These are phyloP conservation scores for Telmatherina bonti DNA, from an alignment of 2,797 vertebrate species.

Conservation along the genomic window DNA sequence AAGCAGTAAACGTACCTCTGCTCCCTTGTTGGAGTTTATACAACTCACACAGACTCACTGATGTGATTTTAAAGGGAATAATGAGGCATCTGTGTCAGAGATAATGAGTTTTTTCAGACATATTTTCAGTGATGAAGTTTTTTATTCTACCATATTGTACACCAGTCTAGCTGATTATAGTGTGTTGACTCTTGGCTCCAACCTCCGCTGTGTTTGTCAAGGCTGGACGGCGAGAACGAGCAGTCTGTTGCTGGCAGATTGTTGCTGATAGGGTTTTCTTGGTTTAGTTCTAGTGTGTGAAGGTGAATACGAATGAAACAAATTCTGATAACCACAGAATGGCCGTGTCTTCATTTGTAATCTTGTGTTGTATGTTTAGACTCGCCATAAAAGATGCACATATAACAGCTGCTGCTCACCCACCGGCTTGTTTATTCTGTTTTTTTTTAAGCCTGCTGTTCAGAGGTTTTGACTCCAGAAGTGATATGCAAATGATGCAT, in stretches of 20 bases:
- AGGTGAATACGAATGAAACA: slow-evolving; percentile 1
- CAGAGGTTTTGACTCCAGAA: neutral
- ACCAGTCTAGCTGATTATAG: slow-evolving; percentile 35
- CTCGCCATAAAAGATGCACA: no score
- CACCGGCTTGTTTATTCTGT: no score
- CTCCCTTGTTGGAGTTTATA: slow-evolving; percentile 9
- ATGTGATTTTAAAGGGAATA: neutral
- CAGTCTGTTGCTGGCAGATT: slow-evolving; percentile 36
- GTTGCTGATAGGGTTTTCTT: slow-evolving; percentile 23
- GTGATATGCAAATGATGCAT: neutral
- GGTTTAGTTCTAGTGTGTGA: neutral
- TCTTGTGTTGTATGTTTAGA: neutral
- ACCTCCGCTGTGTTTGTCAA: slow-evolving; percentile 30
- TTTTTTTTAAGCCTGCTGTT: neutral
- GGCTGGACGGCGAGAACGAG: slow-evolving; percentile 40
- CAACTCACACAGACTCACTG: neutral
- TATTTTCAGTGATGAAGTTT: neutral
- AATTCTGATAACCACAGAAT: neutral
- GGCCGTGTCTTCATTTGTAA: neutral
- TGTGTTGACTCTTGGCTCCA: slow-evolving; percentile 48
- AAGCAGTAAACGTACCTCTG: slow-evolving; percentile 31
- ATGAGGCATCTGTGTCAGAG: neutral
- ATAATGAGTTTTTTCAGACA: slow-evolving; percentile 4
- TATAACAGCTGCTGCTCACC: no score
- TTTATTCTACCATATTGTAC: slow-evolving; percentile 8